These are phyloP conservation scores for Nymphalis urticae DNA, from an alignment of 2,888 invertebrate species.

Conservation along the genomic window DNA sequence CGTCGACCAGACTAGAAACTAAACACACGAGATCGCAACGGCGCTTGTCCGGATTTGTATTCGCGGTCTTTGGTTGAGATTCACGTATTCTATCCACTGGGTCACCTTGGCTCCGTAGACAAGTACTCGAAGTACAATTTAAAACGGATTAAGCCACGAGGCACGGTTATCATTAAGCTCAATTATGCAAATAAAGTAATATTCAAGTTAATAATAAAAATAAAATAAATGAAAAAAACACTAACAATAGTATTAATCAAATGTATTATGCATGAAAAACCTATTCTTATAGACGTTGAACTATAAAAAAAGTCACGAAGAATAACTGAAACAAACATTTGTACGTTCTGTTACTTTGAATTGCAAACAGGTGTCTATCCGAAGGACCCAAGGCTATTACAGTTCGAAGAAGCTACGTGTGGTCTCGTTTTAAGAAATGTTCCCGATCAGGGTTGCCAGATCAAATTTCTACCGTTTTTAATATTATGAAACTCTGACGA, in stretches of 20 bases:
- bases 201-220: no score
- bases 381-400: conserved; percentile 1
- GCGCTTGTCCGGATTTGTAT: no score
- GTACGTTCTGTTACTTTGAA: conserved; percentile 4
- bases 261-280: not conserved
- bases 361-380: conserved; percentile 18
- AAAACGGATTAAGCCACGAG: no score
- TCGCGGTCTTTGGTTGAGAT: no score
- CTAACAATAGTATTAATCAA: not conserved
- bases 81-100: no score
- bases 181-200: no score
- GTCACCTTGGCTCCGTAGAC: no score
- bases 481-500: conserved; percentile 28
- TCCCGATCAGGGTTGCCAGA: conserved; percentile 25
- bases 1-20: no score
- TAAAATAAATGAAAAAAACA: no score
- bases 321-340: conserved; percentile 4
- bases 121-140: no score
- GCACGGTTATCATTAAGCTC: no score
- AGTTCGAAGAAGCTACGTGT: conserved; percentile 31
- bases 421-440: conserved; percentile 41
- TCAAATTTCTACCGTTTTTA: conserved; percentile 32
- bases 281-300: conserved; percentile 2
- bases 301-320: not conserved
- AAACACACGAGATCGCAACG: no score